Percentiles rank a stretch among this genome's conserved stretches.
These are phyloP conservation scores for Brotula barbata DNA, from an alignment of 2,797 vertebrate species.

Conservation along the genomic window DNA sequence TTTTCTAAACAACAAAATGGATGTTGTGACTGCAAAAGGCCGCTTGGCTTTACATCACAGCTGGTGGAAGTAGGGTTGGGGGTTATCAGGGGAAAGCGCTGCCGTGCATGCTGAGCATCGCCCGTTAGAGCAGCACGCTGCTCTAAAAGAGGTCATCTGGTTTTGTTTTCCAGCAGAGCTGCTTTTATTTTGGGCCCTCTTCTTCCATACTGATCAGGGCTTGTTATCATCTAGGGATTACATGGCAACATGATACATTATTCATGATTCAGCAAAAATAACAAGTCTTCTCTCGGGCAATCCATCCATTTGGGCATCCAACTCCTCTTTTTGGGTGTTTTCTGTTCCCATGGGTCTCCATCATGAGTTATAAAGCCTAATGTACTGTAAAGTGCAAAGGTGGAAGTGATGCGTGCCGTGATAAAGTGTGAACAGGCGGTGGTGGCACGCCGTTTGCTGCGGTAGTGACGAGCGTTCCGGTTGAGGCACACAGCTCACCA, in stretches of 20 bases:
- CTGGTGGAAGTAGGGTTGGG: conserved; percentile 6
- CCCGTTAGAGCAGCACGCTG: not conserved
- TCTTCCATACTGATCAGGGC: conserved; percentile 23
- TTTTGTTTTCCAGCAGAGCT: conserved; percentile 14
- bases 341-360: conserved; percentile 49
- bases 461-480: conserved; percentile 14
- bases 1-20: conserved; percentile 35
- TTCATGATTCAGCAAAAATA: conserved; percentile 72
- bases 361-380: conserved; percentile 46
- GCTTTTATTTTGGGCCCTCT: conserved; percentile 27
- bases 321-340: conserved; percentile 37
- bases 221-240: conserved; percentile 58
- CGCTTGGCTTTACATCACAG: conserved; percentile 2
- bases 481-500: conserved; percentile 32
- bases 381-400: conserved; percentile 34
- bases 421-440: conserved; percentile 29
- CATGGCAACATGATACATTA: conserved; percentile 63
- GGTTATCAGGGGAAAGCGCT: conserved; percentile 12
- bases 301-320: too few relatives aligned
- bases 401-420: conserved; percentile 10
- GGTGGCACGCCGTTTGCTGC: not conserved
- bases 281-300: conserved; percentile 46
- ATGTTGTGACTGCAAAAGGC: conserved; percentile 30
- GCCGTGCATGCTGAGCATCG: not conserved
- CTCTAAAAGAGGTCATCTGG: conserved; percentile 39